phyloP scores from a whole-genome alignment of 2,888 invertebrate genomes.

The Lasioglossum calceatum region DNA sequence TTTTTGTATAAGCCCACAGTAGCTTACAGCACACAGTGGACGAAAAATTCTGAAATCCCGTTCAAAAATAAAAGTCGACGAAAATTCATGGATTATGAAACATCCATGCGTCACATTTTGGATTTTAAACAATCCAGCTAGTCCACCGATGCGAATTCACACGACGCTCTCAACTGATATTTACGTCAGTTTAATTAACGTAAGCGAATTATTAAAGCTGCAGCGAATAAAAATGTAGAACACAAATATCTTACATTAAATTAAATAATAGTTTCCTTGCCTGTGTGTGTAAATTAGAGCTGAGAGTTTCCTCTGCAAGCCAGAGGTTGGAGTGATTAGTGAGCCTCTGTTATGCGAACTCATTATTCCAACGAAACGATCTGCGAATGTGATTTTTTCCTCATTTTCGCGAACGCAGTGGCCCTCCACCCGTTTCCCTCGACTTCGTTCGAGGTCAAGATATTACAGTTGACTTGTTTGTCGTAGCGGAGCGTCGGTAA shows the following conservation, averaged over 20 bases:
- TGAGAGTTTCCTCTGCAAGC: neutral
- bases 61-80: neutral
- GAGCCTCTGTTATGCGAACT: neutral
- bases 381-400: neutral
- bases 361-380: neutral
- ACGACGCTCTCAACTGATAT: neutral
- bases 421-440: neutral
- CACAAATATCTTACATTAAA: neutral
- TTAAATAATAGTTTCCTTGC: no score
- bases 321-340: neutral
- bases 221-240: neutral
- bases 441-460: neutral
- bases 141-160: neutral
- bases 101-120: neutral
- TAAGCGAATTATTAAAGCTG: neutral
- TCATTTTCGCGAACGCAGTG: neutral
- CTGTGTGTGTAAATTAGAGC: neutral
- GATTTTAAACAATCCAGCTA: neutral
- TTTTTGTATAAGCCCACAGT: neutral
- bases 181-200: neutral
- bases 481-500: no score
- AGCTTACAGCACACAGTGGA: neutral
- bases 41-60: neutral
- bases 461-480: neutral
- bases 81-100: neutral